These are phyloP conservation scores for Tridacna gigas DNA, from an alignment of 2,888 invertebrate species.

Conservation along the genomic window DNA sequence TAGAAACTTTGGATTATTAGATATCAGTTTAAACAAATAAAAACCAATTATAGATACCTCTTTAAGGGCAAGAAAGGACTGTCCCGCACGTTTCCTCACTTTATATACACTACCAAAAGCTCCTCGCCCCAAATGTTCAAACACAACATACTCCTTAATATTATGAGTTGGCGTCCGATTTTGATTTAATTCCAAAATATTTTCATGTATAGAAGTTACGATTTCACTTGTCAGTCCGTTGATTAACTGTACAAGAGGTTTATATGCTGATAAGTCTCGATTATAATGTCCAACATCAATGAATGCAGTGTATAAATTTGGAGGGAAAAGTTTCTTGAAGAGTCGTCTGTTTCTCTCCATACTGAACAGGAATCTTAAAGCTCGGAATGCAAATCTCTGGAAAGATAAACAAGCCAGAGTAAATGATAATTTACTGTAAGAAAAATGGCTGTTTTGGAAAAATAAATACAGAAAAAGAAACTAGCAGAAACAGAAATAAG, in stretches of 20 bases:
- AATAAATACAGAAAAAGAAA: too few relatives aligned
- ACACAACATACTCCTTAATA: conserved; percentile 85
- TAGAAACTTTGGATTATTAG: too few relatives aligned
- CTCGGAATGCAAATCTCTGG: conserved; percentile 85
- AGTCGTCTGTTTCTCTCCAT: conserved; percentile 85
- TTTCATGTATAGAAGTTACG: conserved; percentile 79
- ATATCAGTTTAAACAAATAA: too few relatives aligned
- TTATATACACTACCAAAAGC: conserved; percentile 86
- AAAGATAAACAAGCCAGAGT: conserved; percentile 45
- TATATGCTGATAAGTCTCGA: conserved; percentile 82
- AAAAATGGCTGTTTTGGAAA: too few relatives aligned
- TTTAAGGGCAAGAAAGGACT: conserved; percentile 85
- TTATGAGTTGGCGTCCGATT: conserved; percentile 79
- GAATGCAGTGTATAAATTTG: conserved; percentile 84
- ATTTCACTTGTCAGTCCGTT: conserved; percentile 75
- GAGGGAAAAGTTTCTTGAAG: conserved; percentile 85
- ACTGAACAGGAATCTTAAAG: conserved; percentile 85
- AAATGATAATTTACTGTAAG: too few relatives aligned
- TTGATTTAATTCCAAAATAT: conserved; percentile 81
- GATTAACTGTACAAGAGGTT: conserved; percentile 80
- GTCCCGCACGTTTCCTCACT: conserved; percentile 83
- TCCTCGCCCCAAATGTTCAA: conserved; percentile 85
- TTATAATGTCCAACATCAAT: conserved; percentile 86
- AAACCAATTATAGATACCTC: conserved; percentile 79
- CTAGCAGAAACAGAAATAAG: too few relatives aligned